phyloP scores from a whole-genome alignment of 2,888 invertebrate species.

The Peribatodes rhomboidaria region DNA sequence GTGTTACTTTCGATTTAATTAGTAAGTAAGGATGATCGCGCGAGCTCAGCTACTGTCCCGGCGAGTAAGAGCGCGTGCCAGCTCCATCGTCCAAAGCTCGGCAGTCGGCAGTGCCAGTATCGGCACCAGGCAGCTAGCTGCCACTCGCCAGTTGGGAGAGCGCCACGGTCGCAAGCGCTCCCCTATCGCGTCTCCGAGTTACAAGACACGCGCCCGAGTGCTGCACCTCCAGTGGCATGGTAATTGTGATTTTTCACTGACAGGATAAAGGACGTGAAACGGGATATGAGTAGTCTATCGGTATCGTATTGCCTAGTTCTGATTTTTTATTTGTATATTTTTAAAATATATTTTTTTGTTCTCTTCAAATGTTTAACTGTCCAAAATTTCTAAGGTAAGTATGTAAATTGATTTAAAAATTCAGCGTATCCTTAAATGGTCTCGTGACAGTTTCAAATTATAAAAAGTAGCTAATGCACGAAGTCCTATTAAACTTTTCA shows the following conservation, averaged over 20 bases:
- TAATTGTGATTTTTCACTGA: slow-evolving; percentile 68
- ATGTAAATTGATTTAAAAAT: too few relatives aligned
- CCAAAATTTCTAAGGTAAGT: too few relatives aligned
- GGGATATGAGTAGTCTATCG: slow-evolving; percentile 58
- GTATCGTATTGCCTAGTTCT: slow-evolving; percentile 75
- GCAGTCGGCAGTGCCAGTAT: slow-evolving; percentile 59
- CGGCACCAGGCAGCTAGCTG: slow-evolving; percentile 28
- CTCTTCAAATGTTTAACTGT: neutral
- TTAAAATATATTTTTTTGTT: slow-evolving; percentile 4
- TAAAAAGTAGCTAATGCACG: neutral
- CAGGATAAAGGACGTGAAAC: slow-evolving; percentile 39
- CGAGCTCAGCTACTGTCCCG: slow-evolving; percentile 8
- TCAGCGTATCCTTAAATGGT: too few relatives aligned
- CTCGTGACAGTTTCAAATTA: too few relatives aligned
- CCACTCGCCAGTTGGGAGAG: slow-evolving; percentile 78
- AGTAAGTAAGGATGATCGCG: neutral
- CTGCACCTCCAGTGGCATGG: slow-evolving; percentile 79
- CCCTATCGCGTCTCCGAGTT: slow-evolving; percentile 52
- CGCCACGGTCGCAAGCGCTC: slow-evolving; percentile 69
- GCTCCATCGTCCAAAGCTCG: slow-evolving; percentile 41
- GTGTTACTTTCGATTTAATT: too few relatives aligned
- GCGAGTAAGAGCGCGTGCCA: slow-evolving; percentile 55
- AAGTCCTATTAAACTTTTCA: neutral
- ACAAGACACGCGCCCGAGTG: slow-evolving; percentile 19
- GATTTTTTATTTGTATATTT: slow-evolving; percentile 31